A percentile compares a stretch with the other conserved stretches of the same genome.
phyloP scores from a whole-genome alignment of 1,140 invertebrate genomes.

The Brachionus manjavacas region DNA sequence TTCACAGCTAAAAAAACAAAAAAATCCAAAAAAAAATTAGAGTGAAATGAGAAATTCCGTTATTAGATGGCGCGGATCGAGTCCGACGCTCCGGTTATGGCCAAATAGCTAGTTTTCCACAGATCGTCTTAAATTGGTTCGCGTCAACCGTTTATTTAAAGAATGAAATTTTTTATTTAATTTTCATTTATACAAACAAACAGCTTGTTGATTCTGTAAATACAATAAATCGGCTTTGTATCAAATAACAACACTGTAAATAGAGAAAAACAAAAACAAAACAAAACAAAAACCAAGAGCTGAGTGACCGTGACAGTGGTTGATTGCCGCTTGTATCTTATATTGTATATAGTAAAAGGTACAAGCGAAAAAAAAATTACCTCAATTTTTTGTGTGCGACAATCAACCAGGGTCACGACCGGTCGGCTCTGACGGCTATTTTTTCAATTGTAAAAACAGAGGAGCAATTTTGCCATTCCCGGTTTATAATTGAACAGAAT shows the following conservation, averaged over 20 bases:
- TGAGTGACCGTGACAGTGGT: not conserved
- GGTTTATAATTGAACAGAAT: not conserved
- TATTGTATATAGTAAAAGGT: not conserved
- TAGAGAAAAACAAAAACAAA: not conserved
- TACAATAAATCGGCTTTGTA: not conserved
- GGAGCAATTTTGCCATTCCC: not conserved
- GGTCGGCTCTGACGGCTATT: not conserved
- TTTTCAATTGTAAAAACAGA: not conserved
- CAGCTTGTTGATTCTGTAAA: conserved; percentile 20
- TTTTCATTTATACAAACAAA: not conserved
- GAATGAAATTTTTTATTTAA: conserved; percentile 22
- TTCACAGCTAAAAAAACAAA: not conserved
- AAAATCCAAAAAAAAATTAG: not conserved
- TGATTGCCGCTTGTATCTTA: not conserved
- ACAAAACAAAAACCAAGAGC: not conserved
- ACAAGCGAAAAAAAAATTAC: not conserved
- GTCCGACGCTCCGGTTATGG: not conserved
- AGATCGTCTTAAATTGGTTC: not conserved
- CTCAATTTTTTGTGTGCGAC: not conserved
- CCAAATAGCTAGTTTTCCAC: not conserved
- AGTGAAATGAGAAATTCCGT: not conserved
- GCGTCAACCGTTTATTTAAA: conserved; percentile 1
- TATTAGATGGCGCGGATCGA: not conserved
- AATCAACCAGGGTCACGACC: not conserved
- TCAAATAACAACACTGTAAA: not conserved